Percentiles rank a stretch among this genome's conserved stretches.
Conservation (phyloP, 2,888 invertebrate species). For the Melitaea athalia region DNA sequence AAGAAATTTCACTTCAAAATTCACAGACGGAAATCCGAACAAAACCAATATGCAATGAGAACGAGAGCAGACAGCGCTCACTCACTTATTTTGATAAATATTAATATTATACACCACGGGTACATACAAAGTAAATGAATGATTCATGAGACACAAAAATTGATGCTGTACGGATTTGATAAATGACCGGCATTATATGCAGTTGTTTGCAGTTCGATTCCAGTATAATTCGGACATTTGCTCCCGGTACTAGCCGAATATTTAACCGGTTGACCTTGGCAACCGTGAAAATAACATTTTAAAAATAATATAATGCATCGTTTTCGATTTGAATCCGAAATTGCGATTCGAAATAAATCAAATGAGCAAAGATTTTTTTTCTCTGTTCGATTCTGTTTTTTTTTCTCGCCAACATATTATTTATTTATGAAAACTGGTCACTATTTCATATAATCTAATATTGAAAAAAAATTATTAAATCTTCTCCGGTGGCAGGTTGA, state of each 20-base stretch:
- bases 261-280: slow-evolving; percentile 56
- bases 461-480: too few species aligned
- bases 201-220: slow-evolving; percentile 65
- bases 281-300: slow-evolving; percentile 10
- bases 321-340: not conserved
- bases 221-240: slow-evolving; percentile 69
- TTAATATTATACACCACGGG: slow-evolving; percentile 60
- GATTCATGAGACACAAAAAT: slow-evolving; percentile 63
- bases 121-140: slow-evolving; percentile 47
- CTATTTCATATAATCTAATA: too few species aligned
- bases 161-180: slow-evolving; percentile 58
- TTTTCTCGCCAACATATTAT: too few species aligned
- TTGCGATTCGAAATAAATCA: not conserved
- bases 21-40: not conserved
- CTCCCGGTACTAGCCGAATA: slow-evolving; percentile 62
- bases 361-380: not conserved
- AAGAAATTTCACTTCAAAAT: too few species aligned
- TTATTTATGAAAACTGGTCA: too few species aligned
- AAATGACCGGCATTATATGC: slow-evolving; percentile 64
- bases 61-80: slow-evolving; percentile 26
- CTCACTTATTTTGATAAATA: slow-evolving; percentile 61
- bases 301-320: slow-evolving; percentile 1
- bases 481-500: too few species aligned
- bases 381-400: too few species aligned
- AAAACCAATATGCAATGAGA: not conserved